Evolutionary conservation across 1,140 invertebrate genomes (phyloP).

Genomic region (Vollenhovia emeryi): DNA sequence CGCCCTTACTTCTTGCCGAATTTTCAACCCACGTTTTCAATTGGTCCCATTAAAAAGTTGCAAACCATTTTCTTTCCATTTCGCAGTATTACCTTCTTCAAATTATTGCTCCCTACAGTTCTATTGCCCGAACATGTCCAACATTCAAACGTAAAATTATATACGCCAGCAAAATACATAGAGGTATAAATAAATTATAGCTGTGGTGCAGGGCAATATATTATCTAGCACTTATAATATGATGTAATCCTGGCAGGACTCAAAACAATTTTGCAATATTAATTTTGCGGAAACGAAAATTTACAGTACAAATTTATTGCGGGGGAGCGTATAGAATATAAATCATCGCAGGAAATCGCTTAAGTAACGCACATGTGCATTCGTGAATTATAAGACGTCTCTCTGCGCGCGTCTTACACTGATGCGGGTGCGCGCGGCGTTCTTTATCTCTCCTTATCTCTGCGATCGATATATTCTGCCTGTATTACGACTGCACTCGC

Average conservation of each 20-base stretch:
- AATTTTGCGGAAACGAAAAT: slow-evolving; percentile 25
- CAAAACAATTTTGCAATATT: slow-evolving; percentile 27
- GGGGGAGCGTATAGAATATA: slow-evolving; percentile 65
- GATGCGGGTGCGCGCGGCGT: slow-evolving; percentile 30
- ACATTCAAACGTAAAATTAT: not conserved
- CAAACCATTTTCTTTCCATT: not conserved
- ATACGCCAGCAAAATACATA: not conserved
- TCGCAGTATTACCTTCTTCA: not conserved
- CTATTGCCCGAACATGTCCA: not conserved
- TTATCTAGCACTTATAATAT: not conserved
- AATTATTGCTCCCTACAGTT: not conserved
- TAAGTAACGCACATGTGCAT: slow-evolving; percentile 69
- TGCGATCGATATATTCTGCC: not conserved
- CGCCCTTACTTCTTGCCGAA: not conserved
- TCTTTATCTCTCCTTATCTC: slow-evolving; percentile 30
- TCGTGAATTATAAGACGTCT: slow-evolving; percentile 69
- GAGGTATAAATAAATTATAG: not conserved
- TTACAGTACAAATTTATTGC: slow-evolving; percentile 21
- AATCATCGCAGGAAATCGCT: slow-evolving; percentile 75
- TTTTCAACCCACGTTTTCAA: not conserved
- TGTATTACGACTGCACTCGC: not conserved
- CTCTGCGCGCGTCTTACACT: slow-evolving; percentile 54
- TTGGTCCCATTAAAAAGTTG: not conserved
- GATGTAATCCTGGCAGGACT: not conserved
- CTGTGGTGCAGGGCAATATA: not conserved